phyloP scores from a whole-genome alignment of 2,888 invertebrate species.

The Corbicula japonica region DNA sequence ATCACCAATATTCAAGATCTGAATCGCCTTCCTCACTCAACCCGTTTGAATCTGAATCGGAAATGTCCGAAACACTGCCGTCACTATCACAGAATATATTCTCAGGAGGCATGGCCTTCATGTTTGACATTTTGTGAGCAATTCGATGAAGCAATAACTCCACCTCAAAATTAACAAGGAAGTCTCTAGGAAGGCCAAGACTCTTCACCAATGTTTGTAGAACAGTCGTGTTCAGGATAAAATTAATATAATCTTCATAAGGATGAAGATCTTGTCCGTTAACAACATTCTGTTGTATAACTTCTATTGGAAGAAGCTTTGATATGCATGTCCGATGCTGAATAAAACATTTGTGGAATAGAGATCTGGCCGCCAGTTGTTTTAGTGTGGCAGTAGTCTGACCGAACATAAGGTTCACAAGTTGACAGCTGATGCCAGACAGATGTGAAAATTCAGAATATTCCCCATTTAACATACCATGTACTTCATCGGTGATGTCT shows the following conservation, averaged over 20 bases:
- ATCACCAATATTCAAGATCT: slow-evolving; percentile 83
- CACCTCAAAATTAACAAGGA: slow-evolving; percentile 77
- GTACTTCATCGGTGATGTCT: slow-evolving; percentile 78
- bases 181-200: slow-evolving; percentile 72
- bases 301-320: slow-evolving; percentile 71
- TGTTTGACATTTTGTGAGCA: slow-evolving; percentile 68
- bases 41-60: slow-evolving; percentile 70
- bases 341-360: slow-evolving; percentile 78
- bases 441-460: slow-evolving; percentile 78
- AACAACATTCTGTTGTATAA: slow-evolving; percentile 70
- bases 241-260: slow-evolving; percentile 78
- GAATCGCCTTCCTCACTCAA: slow-evolving; percentile 79
- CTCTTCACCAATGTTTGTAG: slow-evolving; percentile 70
- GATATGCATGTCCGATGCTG: slow-evolving; percentile 69
- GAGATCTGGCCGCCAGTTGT: slow-evolving; percentile 76
- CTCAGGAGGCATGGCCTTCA: slow-evolving; percentile 73
- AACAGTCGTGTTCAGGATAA: slow-evolving; percentile 75
- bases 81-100: slow-evolving; percentile 71
- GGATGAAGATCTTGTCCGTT: slow-evolving; percentile 67
- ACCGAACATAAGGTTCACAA: slow-evolving; percentile 80
- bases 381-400: slow-evolving; percentile 74
- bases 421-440: slow-evolving; percentile 63
- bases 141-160: slow-evolving; percentile 78
- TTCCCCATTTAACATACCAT: slow-evolving; percentile 71
- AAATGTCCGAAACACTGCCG: slow-evolving; percentile 65